Evolutionary conservation across 2,797 vertebrate genomes (phyloP).

Genomic region (Florisuga fusca): DNA sequence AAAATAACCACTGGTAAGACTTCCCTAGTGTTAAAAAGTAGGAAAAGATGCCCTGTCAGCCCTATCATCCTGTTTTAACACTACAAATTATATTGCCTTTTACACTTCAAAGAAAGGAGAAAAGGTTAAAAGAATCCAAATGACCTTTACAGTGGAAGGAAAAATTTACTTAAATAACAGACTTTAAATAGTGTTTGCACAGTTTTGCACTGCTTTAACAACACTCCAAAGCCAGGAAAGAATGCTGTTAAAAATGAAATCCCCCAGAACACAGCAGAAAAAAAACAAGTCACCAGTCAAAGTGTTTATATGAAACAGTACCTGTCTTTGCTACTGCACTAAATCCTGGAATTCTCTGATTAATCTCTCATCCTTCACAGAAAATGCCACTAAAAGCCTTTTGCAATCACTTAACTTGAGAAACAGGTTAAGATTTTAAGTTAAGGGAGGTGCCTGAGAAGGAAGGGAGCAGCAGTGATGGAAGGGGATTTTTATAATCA

Average conservation of each 20-base stretch:
- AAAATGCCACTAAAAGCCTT: background rate
- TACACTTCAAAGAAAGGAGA: background rate
- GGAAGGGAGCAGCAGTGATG: background rate
- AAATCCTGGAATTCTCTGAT: background rate
- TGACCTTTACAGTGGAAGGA: constrained; percentile 7
- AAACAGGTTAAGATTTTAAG: background rate
- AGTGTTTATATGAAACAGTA: background rate
- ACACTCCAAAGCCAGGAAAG: background rate
- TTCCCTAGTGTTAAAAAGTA: background rate
- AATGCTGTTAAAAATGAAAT: background rate
- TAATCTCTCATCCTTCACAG: background rate
- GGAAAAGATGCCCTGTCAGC: background rate
- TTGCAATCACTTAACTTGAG: background rate
- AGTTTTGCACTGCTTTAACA: constrained; percentile 2
- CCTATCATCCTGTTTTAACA: background rate
- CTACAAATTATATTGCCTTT: background rate
- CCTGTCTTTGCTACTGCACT: background rate
- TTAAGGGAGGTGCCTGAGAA: background rate
- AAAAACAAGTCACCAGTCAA: background rate
- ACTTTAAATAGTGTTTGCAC: background rate
- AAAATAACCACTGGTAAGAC: background rate
- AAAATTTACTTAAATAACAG: background rate
- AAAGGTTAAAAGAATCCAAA: constrained; percentile 17
- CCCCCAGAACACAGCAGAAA: background rate
- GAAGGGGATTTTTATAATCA: background rate